A percentile compares a stretch with the other conserved stretches of the same genome.
Conservation (phyloP, 2,113 vertebrate species). For the Salminus brasiliensis region DNA sequence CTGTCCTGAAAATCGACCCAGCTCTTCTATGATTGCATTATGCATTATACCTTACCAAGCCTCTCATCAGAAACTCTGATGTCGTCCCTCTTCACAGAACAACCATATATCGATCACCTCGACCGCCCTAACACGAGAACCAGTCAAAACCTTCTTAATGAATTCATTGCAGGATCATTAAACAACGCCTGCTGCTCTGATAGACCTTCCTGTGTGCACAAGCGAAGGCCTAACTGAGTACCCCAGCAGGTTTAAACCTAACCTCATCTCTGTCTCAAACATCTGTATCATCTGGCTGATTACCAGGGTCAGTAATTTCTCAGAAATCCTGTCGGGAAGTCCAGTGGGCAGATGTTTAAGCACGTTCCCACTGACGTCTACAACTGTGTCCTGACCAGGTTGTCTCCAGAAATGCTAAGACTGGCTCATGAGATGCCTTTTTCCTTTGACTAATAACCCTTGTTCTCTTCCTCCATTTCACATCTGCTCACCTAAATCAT, state of each 20-base stretch:
- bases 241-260: not conserved
- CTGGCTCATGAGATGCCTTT: not conserved
- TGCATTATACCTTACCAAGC: not conserved
- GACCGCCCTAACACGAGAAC: not conserved
- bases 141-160: too few relatives aligned
- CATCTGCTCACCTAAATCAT: conserved; percentile 4
- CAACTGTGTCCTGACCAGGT: too few relatives aligned
- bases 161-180: not conserved
- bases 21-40: not conserved
- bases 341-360: too few relatives aligned
- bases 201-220: not conserved
- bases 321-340: too few relatives aligned
- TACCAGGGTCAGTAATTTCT: not conserved
- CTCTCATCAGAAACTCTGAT: not conserved
- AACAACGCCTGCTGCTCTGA: not conserved
- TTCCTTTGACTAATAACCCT: conserved; percentile 44
- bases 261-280: not conserved
- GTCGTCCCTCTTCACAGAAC: not conserved
- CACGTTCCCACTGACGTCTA: too few relatives aligned
- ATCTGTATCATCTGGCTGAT: not conserved
- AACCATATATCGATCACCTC: not conserved
- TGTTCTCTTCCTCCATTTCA: conserved; percentile 50
- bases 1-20: not conserved
- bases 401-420: not conserved
- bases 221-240: not conserved